Percentiles rank a stretch among this genome's conserved stretches.
phyloP scores from a whole-genome alignment of 1,140 invertebrate species.

The Oncopeltus fasciatus region DNA sequence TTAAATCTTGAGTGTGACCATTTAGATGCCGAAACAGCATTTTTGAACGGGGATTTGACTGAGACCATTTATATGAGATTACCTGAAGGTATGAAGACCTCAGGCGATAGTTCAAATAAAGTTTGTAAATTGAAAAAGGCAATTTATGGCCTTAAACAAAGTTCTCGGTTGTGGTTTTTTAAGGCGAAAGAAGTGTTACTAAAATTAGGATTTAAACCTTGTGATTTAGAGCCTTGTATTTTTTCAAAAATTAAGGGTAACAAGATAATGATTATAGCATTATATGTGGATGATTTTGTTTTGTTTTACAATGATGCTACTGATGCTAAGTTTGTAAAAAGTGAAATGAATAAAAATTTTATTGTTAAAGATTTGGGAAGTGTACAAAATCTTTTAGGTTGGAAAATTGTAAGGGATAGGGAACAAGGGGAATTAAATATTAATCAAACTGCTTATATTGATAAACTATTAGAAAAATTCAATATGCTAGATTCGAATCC shows the following conservation, averaged over 20 bases:
- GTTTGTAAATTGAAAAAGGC: slow-evolving; percentile 28
- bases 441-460: not conserved
- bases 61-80: slow-evolving; percentile 32
- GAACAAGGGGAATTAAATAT: not conserved
- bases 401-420: not conserved
- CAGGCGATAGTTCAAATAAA: slow-evolving; percentile 15
- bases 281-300: slow-evolving; percentile 15
- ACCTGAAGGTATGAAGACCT: slow-evolving; percentile 28
- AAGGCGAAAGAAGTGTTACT: slow-evolving; percentile 19
- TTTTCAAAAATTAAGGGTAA: slow-evolving; percentile 7
- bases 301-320: not conserved
- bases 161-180: slow-evolving; percentile 30
- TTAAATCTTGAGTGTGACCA: not conserved
- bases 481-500: not conserved
- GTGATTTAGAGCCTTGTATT: slow-evolving; percentile 21
- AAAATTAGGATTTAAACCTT: slow-evolving; percentile 15
- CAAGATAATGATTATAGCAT: not conserved
- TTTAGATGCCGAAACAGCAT: slow-evolving; percentile 27
- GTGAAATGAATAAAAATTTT: not conserved
- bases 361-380: slow-evolving; percentile 8
- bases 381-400: not conserved
- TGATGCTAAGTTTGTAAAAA: not conserved
- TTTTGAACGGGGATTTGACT: slow-evolving; percentile 30
- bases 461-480: not conserved
- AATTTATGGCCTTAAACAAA: slow-evolving; percentile 34